phyloP scores from a whole-genome alignment of 2,113 vertebrate species.

The Willisornis vidua region DNA sequence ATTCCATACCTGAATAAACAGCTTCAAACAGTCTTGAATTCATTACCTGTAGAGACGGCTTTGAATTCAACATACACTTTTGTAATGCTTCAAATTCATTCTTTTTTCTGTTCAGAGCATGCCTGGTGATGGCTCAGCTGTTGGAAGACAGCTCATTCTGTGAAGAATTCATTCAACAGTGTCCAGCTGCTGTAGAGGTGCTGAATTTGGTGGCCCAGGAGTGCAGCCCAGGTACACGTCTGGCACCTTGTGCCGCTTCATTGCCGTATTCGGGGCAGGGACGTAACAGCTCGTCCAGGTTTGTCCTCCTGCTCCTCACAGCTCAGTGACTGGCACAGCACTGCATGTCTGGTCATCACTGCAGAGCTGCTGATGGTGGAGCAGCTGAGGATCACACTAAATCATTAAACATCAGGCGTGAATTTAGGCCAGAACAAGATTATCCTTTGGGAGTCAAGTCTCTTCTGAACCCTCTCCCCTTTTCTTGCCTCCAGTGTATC shows the following conservation, averaged over 20 bases:
- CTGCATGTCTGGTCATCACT: not conserved
- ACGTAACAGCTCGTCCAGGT: not conserved
- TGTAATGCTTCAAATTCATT: not conserved
- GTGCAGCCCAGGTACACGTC: constrained; percentile 90
- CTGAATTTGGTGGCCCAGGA: constrained; percentile 97
- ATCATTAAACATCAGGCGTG: not conserved
- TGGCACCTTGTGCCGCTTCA: not conserved
- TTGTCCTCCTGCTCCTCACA: not conserved
- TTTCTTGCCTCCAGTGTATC: not conserved
- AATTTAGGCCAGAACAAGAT: not conserved
- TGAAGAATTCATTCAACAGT: constrained; percentile 99
- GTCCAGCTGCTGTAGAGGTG: constrained; percentile 96
- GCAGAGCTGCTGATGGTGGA: not conserved
- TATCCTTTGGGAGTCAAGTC: not conserved
- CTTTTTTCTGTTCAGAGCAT: constrained; percentile 83
- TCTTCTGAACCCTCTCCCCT: not conserved
- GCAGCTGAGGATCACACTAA: not conserved
- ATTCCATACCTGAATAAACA: not conserved
- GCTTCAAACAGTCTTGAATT: not conserved
- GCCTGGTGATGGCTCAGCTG: constrained; percentile 98
- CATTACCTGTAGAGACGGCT: not conserved
- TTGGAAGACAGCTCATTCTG: constrained; percentile 98
- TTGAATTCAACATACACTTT: not conserved
- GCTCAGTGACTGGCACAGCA: not conserved
- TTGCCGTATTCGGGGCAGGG: not conserved